These are phyloP conservation scores for Pseudochromis fuscus DNA, from an alignment of 2,797 vertebrate genomes.

Conservation along the genomic window DNA sequence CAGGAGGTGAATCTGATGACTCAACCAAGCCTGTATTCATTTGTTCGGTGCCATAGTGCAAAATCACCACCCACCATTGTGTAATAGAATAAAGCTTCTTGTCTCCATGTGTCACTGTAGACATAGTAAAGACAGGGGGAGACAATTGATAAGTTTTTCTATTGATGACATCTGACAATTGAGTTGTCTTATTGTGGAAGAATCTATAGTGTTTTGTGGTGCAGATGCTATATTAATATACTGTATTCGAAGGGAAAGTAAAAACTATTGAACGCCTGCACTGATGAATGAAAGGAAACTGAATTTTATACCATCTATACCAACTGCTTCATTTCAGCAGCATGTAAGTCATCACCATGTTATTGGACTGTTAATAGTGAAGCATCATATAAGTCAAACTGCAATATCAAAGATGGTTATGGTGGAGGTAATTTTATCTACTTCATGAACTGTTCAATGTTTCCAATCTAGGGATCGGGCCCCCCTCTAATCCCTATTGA, in stretches of 20 bases:
- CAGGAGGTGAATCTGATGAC: slow-evolving; percentile 78
- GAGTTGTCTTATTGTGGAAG: slow-evolving; percentile 52
- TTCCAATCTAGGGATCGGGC: too few species aligned
- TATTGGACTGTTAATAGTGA: neutral
- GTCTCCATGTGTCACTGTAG: slow-evolving; percentile 67
- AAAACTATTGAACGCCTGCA: neutral
- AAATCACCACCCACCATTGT: slow-evolving; percentile 71
- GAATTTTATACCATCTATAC: slow-evolving; percentile 1
- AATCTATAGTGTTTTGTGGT: slow-evolving; percentile 49
- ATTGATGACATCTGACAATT: slow-evolving; percentile 62
- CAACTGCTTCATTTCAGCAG: neutral
- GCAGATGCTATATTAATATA: slow-evolving; percentile 52
- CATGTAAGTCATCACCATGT: neutral
- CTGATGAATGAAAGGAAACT: slow-evolving; percentile 36
- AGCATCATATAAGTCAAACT: neutral
- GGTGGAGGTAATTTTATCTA: neutral
- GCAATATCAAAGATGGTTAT: slow-evolving; percentile 16
- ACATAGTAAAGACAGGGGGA: slow-evolving; percentile 67
- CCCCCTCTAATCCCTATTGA: slow-evolving; percentile 9
- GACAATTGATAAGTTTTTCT: slow-evolving; percentile 55
- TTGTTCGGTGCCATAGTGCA: slow-evolving; percentile 63
- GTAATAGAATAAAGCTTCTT: slow-evolving; percentile 70
- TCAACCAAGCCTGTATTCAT: slow-evolving; percentile 71
- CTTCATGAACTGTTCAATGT: neutral
- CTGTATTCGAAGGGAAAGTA: slow-evolving; percentile 31